phyloP scores from a whole-genome alignment of 2,113 vertebrate genomes.

The Spheniscus mendiculus region DNA sequence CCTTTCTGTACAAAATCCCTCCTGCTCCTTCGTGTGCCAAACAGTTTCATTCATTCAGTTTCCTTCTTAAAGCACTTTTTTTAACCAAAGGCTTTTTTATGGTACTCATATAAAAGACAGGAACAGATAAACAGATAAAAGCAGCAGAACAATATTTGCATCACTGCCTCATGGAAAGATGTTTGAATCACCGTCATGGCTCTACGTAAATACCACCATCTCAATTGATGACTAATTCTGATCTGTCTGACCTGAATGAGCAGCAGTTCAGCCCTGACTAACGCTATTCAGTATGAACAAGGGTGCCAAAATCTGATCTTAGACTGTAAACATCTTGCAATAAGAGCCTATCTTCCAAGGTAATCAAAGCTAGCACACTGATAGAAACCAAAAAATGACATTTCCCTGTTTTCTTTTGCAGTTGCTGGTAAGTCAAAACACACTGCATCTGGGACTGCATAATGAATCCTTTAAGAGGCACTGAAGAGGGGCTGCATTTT shows the following conservation, averaged over 20 bases:
- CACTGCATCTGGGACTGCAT: neutral
- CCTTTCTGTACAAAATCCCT: neutral
- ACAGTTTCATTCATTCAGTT: neutral
- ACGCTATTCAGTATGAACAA: conserved; percentile 20
- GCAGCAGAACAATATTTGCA: neutral
- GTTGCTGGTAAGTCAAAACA: neutral
- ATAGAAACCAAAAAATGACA: neutral
- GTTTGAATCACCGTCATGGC: neutral
- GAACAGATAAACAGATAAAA: neutral
- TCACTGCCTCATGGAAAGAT: neutral
- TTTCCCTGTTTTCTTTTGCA: neutral
- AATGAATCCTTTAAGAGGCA: neutral
- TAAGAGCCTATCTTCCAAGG: neutral
- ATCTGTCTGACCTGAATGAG: conserved; percentile 36
- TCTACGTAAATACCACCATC: neutral
- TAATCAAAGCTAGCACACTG: conserved; percentile 1
- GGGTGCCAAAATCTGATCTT: conserved; percentile 28
- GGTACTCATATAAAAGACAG: neutral
- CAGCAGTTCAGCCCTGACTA: conserved; percentile 42
- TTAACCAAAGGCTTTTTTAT: neutral
- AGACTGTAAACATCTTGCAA: neutral
- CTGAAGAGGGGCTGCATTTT: neutral
- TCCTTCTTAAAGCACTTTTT: neutral
- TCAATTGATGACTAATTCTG: neutral
- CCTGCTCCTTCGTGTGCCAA: neutral